Conservation (phyloP, 2,797 vertebrate species). For the Oreonectes daqikongensis region DNA sequence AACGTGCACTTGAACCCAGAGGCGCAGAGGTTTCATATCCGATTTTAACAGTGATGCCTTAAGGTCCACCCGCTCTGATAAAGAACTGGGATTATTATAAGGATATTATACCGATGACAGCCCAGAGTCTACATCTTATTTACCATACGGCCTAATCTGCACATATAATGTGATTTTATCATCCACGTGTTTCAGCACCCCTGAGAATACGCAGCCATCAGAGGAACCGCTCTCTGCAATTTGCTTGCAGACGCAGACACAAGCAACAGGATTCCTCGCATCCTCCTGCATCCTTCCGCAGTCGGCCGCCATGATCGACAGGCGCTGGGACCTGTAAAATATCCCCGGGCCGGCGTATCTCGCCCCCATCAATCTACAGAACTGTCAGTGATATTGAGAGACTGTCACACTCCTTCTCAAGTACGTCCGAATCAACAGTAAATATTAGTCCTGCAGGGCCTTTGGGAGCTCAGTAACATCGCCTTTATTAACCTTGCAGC, state of each 20-base stretch:
- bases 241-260: conserved; percentile 18
- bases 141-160: conserved; percentile 59
- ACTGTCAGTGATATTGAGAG: conserved; percentile 71
- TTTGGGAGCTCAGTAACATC: conserved; percentile 66
- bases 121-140: conserved; percentile 47
- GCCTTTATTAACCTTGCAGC: conserved; percentile 72
- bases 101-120: conserved; percentile 55
- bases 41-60: conserved; percentile 65
- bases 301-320: conserved; percentile 65
- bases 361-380: conserved; percentile 64
- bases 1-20: conserved; percentile 67
- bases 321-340: conserved; percentile 69
- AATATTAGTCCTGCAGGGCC: conserved; percentile 69
- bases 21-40: conserved; percentile 64
- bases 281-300: too few relatives aligned
- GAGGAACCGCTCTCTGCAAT: conserved; percentile 47
- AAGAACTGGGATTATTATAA: background rate
- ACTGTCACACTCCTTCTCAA: conserved; percentile 67
- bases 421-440: conserved; percentile 70
- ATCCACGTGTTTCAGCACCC: conserved; percentile 52
- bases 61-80: conserved; percentile 54
- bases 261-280: conserved; percentile 49
- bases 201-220: conserved; percentile 44
- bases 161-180: conserved; percentile 45
- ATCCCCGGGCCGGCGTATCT: conserved; percentile 67